phyloP scores from a whole-genome alignment of 2,113 vertebrate genomes.

The Gorsachius goisagi region DNA sequence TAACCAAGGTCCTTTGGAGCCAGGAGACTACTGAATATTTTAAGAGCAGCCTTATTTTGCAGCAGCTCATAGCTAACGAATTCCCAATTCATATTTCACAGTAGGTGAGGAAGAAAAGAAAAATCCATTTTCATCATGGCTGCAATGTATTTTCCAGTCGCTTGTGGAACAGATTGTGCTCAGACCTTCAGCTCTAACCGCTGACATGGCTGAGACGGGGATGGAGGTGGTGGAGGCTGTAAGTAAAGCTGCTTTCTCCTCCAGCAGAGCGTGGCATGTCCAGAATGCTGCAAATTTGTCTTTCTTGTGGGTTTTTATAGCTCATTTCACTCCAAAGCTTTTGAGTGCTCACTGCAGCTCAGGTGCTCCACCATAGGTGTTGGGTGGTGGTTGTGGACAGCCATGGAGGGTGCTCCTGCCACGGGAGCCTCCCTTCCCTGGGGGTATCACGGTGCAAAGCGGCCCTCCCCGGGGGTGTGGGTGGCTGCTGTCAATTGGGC shows the following conservation, averaged over 20 bases:
- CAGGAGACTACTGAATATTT: constrained; percentile 25
- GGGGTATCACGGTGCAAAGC: background rate
- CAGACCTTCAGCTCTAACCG: background rate
- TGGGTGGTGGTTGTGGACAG: background rate
- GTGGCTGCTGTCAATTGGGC: background rate
- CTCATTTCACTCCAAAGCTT: background rate
- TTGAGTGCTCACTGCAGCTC: background rate
- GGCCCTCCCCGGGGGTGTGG: rapidly evolving
- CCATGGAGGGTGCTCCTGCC: background rate
- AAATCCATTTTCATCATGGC: constrained; percentile 22
- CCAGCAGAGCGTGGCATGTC: too few species aligned
- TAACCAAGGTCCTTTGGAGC: constrained; percentile 18
- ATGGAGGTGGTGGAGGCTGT: background rate
- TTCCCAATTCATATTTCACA: constrained; percentile 31
- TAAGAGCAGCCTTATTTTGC: background rate
- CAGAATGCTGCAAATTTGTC: background rate
- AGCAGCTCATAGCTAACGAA: constrained; percentile 33
- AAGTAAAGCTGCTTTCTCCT: background rate
- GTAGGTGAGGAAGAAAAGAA: constrained; percentile 21
- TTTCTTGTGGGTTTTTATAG: background rate
- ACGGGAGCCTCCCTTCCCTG: background rate
- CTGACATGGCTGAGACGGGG: background rate
- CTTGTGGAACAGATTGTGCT: constrained; percentile 6
- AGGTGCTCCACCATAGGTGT: background rate
- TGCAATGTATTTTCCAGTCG: background rate